Conservation (phyloP, 2,797 vertebrate genomes). For the Acridotheres tristis region DNA sequence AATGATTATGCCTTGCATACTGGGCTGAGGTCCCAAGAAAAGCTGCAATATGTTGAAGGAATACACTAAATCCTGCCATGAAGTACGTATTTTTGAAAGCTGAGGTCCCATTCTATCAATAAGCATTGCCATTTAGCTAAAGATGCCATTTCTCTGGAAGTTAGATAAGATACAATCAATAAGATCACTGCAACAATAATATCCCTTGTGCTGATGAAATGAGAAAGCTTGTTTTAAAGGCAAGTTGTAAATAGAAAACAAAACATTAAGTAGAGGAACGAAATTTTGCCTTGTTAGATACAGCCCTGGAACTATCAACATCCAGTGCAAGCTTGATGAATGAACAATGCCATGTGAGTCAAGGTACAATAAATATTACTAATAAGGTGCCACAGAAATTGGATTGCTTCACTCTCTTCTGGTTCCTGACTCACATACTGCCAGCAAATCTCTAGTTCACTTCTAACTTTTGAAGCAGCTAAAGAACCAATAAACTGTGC, state of each 20-base stretch:
- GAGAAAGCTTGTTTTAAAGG: not conserved
- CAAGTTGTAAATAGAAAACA: conserved; percentile 10
- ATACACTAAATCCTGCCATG: not conserved
- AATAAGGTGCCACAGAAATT: conserved; percentile 7
- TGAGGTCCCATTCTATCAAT: not conserved
- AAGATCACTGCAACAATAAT: not conserved
- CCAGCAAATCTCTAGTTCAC: not conserved
- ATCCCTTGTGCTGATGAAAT: not conserved
- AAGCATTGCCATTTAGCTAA: not conserved
- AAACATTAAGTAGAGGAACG: not conserved
- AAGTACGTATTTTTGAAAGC: not conserved
- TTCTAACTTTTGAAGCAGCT: not conserved
- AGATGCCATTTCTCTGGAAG: not conserved
- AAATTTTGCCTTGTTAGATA: not conserved
- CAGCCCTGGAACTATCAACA: not conserved
- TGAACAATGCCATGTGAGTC: not conserved
- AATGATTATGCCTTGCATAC: not conserved
- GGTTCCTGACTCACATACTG: not conserved
- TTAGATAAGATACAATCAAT: not conserved
- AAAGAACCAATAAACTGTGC: not conserved
- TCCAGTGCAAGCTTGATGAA: not conserved
- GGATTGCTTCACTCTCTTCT: not conserved
- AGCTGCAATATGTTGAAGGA: not conserved
- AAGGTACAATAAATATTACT: conserved; percentile 35
- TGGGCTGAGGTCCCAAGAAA: not conserved